Evolutionary conservation across 2,888 invertebrate species (phyloP), one percentile per base, ranked within the genome.

Genomic region (Isoperla grammatica): DNA sequence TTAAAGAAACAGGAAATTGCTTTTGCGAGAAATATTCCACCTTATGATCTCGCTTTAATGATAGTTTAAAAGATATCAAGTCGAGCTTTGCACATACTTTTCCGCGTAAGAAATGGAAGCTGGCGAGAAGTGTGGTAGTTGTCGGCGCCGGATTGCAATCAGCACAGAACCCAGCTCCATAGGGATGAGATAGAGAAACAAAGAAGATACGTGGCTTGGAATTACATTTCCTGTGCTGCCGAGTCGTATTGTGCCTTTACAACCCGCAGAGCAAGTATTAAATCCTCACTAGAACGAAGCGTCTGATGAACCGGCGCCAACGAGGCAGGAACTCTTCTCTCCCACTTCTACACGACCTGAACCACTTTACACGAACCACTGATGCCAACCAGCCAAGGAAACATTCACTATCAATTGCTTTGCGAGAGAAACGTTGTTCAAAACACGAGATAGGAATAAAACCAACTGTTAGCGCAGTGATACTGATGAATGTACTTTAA

Each of bases 1-100:
- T 39, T 39, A 53, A 53, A 37, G 19, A 53, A 19, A 5, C 15
- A 53, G 53, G 13, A 53, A 53, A 53, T 53, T 53, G 17, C 53
- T 17, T 19, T 11, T 19, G 39, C 17, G 39, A 39, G 39, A 37
- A 53, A 53, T 29, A 29, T 53, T 15, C 15, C 20, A 53, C 37
- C 37, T 53, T 53, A 53, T 53, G 39, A 53, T 53, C 17, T 29
- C 12, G 37, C 53, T 20, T 37, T 53, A 39, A 53, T 37, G 37
- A 19, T 29, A 23, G 49, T 49, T 49, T 49, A 49, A 49, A 49
- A 29, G 29, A 35, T 29, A 35, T 23, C 15, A 35, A 29, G 49
- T 23, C 29, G 48, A 48, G 22, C 23, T 19, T 22, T 29, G 22
- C 35, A 15, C 35, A 29, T 15, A 35, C 49, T 29, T 13, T 29